phyloP scores from a whole-genome alignment of 2,888 invertebrate genomes.

The Diogma glabrata region DNA sequence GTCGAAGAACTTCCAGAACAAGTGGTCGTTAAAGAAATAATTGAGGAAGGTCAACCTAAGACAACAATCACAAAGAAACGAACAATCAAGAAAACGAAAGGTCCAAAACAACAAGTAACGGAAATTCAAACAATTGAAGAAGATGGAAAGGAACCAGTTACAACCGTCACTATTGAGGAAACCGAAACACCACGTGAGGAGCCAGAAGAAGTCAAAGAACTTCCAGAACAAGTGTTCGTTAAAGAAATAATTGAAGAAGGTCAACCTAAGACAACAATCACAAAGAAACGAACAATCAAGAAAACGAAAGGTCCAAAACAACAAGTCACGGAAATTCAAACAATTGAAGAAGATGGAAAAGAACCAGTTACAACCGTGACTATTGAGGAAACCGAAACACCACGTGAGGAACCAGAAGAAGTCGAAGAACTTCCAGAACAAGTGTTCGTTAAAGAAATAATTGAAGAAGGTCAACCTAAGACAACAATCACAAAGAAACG shows the following conservation, averaged over 20 bases:
- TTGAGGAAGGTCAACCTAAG: constrained; percentile 25
- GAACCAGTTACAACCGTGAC: constrained; percentile 29
- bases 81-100: constrained; percentile 15
- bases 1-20: constrained; percentile 10
- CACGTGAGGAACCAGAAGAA: constrained; percentile 23
- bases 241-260: constrained; percentile 19
- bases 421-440: constrained; percentile 28
- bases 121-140: constrained; percentile 23
- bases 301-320: constrained; percentile 26
- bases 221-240: constrained; percentile 10
- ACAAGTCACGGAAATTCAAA: constrained; percentile 25
- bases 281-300: constrained; percentile 28
- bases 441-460: constrained; percentile 20
- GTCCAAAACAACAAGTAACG: constrained; percentile 30
- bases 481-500: constrained; percentile 28
- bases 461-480: constrained; percentile 23
- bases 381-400: not conserved
- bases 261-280: constrained; percentile 27
- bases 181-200: not conserved
- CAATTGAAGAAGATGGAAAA: constrained; percentile 32
- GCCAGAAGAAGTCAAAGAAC: constrained; percentile 10
- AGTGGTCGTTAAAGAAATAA: constrained; percentile 25
- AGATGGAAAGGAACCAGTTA: constrained; percentile 7
- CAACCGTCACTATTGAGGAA: not conserved
- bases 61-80: constrained; percentile 14